phyloP scores from a whole-genome alignment of 1,140 invertebrate genomes.

The Solenopsis invicta region DNA sequence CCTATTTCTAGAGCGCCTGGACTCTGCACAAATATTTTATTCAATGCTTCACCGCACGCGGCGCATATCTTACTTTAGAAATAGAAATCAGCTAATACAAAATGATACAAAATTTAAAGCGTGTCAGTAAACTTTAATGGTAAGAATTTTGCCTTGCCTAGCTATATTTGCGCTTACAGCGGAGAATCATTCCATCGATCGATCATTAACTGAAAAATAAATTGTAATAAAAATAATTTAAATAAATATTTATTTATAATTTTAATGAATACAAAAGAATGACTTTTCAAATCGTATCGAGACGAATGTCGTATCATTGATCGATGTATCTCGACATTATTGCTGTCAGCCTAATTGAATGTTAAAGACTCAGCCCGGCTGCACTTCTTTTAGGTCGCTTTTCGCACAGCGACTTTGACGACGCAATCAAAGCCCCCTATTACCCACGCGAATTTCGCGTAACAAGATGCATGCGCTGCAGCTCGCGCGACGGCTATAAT shows the following conservation, averaged over 20 bases:
- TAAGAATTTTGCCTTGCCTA: neutral
- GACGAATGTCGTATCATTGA: neutral
- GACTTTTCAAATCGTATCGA: neutral
- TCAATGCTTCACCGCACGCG: neutral
- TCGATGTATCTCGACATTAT: neutral
- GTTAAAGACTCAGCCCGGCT: slow-evolving; percentile 3
- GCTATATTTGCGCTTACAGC: neutral
- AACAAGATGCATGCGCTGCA: slow-evolving; percentile 60
- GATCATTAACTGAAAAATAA: neutral
- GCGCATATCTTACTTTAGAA: neutral
- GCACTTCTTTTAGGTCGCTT: slow-evolving; percentile 1
- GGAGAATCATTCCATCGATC: neutral
- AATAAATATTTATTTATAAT: too few relatives aligned
- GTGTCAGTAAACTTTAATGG: neutral
- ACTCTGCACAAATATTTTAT: slow-evolving; percentile 6
- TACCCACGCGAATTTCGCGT: slow-evolving; percentile 58
- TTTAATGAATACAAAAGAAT: too few relatives aligned
- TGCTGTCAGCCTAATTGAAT: slow-evolving; percentile 18
- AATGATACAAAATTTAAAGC: neutral
- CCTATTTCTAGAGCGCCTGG: neutral
- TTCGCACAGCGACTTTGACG: slow-evolving; percentile 51
- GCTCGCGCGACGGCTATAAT: slow-evolving; percentile 51
- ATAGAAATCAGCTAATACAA: neutral
- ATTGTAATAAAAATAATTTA: neutral
- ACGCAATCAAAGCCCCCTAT: slow-evolving; percentile 56